A percentile compares a stretch with the other conserved stretches of the same genome.
Evolutionary conservation across 2,797 vertebrate species (phyloP).

Genomic region (Poecilia gillii): DNA sequence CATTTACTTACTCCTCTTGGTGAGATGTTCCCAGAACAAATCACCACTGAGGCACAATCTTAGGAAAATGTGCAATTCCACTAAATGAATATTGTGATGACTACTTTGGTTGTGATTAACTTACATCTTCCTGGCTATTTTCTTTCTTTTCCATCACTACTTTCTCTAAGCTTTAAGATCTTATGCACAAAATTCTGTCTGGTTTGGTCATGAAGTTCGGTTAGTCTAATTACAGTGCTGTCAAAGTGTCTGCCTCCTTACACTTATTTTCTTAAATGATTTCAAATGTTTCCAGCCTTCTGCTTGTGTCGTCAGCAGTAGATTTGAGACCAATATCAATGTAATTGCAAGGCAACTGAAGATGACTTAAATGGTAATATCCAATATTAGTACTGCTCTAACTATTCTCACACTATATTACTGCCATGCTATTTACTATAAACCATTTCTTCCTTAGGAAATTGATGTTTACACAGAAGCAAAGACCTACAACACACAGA

Average conservation of each 20-base stretch:
- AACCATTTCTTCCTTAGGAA: not conserved
- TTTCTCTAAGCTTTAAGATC: not conserved
- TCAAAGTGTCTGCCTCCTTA: not conserved
- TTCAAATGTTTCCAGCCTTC: not conserved
- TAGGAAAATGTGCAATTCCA: not conserved
- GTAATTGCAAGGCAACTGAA: not conserved
- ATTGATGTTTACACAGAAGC: not conserved
- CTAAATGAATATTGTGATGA: not conserved
- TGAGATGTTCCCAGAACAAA: not conserved
- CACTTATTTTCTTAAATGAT: not conserved
- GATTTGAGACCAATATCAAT: not conserved
- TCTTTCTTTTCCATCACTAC: not conserved
- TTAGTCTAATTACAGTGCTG: not conserved
- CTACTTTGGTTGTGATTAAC: not conserved
- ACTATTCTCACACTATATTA: not conserved
- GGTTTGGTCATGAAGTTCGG: not conserved
- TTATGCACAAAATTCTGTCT: not conserved
- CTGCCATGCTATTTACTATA: not conserved
- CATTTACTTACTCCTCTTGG: not conserved
- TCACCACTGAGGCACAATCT: not conserved
- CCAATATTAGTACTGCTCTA: not conserved
- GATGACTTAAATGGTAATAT: not conserved
- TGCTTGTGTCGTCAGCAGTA: not conserved
- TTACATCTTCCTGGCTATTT: not conserved
- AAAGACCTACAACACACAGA: not conserved